Conservation (phyloP, 2,888 invertebrate species). For the Drosophila eohydei region DNA sequence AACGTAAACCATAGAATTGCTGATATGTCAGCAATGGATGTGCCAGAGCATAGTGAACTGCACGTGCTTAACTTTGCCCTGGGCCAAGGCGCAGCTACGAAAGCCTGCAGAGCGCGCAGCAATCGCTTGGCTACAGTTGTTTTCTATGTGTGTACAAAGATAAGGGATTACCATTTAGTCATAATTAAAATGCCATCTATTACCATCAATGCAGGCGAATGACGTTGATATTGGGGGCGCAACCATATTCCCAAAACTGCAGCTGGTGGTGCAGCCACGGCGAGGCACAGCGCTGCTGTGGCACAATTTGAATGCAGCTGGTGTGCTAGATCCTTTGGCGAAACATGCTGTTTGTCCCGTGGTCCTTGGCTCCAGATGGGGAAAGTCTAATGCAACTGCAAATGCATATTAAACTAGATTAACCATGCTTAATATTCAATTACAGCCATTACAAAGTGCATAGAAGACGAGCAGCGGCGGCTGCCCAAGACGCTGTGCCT, state of each 20-base stretch:
- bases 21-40: slow-evolving; percentile 31
- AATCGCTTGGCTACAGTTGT: slow-evolving; percentile 34
- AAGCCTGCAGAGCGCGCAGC: neutral
- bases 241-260: slow-evolving; percentile 44
- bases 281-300: slow-evolving; percentile 46
- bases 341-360: slow-evolving; percentile 50
- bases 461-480: slow-evolving; percentile 15
- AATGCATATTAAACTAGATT: neutral
- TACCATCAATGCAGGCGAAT: slow-evolving; percentile 27
- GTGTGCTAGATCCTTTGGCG: slow-evolving; percentile 9
- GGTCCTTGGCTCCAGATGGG: slow-evolving; percentile 52
- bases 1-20: slow-evolving; percentile 23
- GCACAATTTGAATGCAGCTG: slow-evolving; percentile 37
- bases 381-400: slow-evolving; percentile 21
- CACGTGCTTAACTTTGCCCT: slow-evolving; percentile 39
- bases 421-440: slow-evolving; percentile 4
- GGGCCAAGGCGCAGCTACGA: slow-evolving; percentile 20
- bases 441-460: slow-evolving; percentile 48
- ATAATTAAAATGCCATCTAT: neutral
- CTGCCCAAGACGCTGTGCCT: slow-evolving; percentile 26
- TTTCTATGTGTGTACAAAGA: slow-evolving; percentile 38
- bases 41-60: slow-evolving; percentile 13
- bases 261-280: slow-evolving; percentile 29
- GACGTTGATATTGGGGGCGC: slow-evolving; percentile 52
- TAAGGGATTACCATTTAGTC: neutral